Base-by-base conservation (phyloP, 1,140 invertebrate genomes). In the Pogonomyrmex californicus region DNA sequence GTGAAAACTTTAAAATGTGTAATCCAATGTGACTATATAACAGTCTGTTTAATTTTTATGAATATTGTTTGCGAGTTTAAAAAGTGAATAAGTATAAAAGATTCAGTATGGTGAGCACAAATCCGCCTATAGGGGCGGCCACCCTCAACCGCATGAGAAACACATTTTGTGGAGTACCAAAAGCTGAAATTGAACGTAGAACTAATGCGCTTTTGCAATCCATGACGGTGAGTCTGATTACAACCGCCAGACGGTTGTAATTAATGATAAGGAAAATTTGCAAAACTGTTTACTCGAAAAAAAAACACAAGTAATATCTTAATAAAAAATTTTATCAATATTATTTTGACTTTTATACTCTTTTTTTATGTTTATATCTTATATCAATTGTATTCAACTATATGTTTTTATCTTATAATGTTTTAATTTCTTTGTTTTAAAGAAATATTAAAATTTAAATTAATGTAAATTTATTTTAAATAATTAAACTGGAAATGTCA, bases 101-200 rank as follows among this genome's bases (percentile, higher is more conserved):
- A 7, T 51, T 85, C n/a, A 77, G 65, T 23, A 93, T 93, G 93
- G 91, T 93, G 44, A 90, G 90, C 86, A 92, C 90, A n/a, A 92
- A 83, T 30, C 87, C 88, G 41, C 79, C 71, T 14, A 30, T 91
- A 38, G 78, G 91, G 90, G 85, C 88, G 38, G 54, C 36, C 10
- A 90, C 89, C 36, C 76, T 88, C 0, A 89, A 87, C 78, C 85
- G 90, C 63, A 93, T 91, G 51, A 95, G 96, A 88, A 96, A 96
- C 91, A 96, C 95, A 90, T 98, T 98, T 93, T 96, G 97, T 83
- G 97, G 97, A 54, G 95, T 98, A n/a, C 97, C 97, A 87, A 98
- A 97, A 93, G 97, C 97, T 91, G 96, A 97, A 91, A 93, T 98
- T 47, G 96, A 97, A 87, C 95, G 96, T 87, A 97, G 97, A 93